phyloP scores from a whole-genome alignment of 2,797 vertebrate species.

The Spinibarbus caldwelli region DNA sequence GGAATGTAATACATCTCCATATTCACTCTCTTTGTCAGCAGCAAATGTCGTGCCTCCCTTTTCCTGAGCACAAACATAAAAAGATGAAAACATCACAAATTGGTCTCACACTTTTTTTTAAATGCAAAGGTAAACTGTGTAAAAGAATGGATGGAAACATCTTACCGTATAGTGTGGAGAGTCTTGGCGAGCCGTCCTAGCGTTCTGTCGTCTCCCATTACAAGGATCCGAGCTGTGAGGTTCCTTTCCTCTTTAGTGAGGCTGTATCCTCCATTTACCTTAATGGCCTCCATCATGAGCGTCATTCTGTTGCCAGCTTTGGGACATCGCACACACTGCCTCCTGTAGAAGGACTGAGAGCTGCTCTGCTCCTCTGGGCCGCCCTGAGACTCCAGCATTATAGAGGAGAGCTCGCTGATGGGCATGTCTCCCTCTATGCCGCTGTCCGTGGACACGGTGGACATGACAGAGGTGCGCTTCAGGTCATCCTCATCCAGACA shows the following conservation, averaged over 20 bases:
- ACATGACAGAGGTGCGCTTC: constrained; percentile 61
- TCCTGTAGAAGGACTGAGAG: constrained; percentile 70
- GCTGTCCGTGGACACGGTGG: constrained; percentile 79
- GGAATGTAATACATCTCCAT: constrained; percentile 88
- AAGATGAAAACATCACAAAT: neutral
- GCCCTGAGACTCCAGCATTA: neutral
- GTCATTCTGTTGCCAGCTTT: constrained; percentile 65
- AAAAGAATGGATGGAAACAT: neutral
- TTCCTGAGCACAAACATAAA: constrained; percentile 70
- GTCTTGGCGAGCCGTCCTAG: constrained; percentile 83
- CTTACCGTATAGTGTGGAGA: constrained; percentile 80
- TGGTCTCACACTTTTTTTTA: neutral
- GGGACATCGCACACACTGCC: constrained; percentile 71
- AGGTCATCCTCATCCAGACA: constrained; percentile 70
- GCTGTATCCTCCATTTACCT: constrained; percentile 54
- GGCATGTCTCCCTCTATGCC: constrained; percentile 79
- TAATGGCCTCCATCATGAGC: constrained; percentile 68
- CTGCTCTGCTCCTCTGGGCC: constrained; percentile 47
- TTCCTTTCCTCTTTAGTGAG: constrained; percentile 65
- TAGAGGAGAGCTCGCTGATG: neutral
- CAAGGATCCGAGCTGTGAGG: constrained; percentile 80
- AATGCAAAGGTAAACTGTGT: neutral
- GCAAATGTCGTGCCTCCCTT: constrained; percentile 77
- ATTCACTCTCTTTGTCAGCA: constrained; percentile 81
- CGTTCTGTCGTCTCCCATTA: constrained; percentile 85